Percentiles rank a stretch among this genome's conserved stretches.
Evolutionary conservation across 2,113 vertebrate species (phyloP).

Genomic region (Dicaeum eximium): DNA sequence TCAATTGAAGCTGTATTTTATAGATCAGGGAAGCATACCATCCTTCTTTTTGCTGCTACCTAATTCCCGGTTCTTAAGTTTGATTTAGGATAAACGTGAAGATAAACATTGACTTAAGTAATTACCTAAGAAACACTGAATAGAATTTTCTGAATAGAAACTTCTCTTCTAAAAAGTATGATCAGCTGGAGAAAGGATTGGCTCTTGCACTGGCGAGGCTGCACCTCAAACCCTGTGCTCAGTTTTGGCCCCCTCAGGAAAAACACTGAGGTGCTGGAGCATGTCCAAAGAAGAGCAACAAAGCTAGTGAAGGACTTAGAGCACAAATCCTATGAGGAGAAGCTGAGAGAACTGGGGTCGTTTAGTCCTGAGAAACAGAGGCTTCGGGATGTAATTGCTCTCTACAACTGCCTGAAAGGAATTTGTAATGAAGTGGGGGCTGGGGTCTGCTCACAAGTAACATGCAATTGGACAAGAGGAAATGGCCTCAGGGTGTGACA

Average conservation of each 20-base stretch:
- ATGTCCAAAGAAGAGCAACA: background rate
- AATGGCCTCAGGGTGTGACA: background rate
- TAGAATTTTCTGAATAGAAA: background rate
- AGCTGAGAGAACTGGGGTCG: background rate
- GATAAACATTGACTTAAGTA: background rate
- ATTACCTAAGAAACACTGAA: background rate
- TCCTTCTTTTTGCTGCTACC: background rate
- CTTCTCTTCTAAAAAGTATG: background rate
- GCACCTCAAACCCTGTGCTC: rapidly evolving
- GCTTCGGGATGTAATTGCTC: background rate
- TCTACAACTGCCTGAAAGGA: background rate
- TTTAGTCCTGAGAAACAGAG: background rate
- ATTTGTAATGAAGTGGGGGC: background rate
- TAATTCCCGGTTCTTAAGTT: background rate
- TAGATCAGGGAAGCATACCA: background rate
- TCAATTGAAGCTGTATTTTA: background rate
- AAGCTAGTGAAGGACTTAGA: background rate
- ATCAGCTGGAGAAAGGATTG: background rate
- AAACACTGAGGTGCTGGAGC: rapidly evolving
- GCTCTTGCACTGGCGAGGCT: background rate
- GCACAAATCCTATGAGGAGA: background rate
- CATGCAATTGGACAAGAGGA: rapidly evolving
- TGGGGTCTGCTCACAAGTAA: background rate
- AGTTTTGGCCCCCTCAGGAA: background rate
- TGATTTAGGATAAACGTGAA: background rate